phyloP scores from a whole-genome alignment of 2,113 vertebrate genomes.

The Crocuta crocuta region DNA sequence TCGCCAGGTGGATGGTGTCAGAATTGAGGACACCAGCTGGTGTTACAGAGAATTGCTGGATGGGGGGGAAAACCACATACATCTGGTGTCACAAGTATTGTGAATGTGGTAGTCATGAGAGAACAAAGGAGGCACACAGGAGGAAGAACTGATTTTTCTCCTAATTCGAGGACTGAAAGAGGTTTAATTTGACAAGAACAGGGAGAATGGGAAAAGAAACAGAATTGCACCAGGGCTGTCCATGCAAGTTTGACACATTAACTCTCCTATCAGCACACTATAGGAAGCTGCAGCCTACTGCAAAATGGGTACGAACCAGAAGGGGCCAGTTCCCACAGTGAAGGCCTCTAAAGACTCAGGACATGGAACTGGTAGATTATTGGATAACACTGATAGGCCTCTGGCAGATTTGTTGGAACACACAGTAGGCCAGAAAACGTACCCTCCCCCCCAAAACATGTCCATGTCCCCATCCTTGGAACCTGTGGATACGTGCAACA shows the following conservation, averaged over 20 bases:
- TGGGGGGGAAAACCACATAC: neutral
- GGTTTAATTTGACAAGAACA: neutral
- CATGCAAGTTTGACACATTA: accelerated
- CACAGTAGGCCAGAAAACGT: neutral
- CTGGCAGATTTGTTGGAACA: neutral
- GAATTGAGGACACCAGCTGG: neutral
- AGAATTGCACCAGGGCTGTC: neutral
- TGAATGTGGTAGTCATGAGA: neutral
- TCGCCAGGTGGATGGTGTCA: neutral
- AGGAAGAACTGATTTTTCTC: neutral
- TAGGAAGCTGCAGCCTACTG: neutral
- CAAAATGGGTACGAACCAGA: neutral
- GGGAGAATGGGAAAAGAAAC: neutral
- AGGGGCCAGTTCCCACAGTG: neutral
- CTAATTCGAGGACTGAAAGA: neutral
- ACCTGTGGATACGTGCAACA: neutral
- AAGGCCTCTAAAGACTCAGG: neutral
- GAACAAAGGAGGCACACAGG: neutral
- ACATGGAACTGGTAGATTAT: neutral
- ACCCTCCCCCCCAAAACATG: neutral
- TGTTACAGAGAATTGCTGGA: neutral
- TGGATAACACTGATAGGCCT: neutral
- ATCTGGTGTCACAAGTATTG: neutral
- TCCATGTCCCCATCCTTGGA: neutral
- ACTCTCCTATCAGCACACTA: neutral